Evolutionary conservation across 1,140 invertebrate species (phyloP), one percentile per base, ranked within the genome.

Genomic region (Eulimnadia texana): DNA sequence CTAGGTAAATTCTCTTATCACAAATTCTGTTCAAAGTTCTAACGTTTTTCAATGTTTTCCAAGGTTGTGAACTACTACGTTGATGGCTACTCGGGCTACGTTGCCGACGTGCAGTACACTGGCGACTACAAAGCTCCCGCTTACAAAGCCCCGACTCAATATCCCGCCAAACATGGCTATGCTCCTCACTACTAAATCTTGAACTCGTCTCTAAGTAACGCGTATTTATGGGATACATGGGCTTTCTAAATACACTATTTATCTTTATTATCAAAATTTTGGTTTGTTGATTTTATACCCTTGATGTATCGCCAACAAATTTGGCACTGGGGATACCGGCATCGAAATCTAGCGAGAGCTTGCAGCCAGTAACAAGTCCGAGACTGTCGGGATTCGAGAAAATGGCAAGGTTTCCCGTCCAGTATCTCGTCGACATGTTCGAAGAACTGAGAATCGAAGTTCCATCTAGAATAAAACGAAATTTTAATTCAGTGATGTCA

Each of bases 61-160:
- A 57, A 67, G 64, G 63, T 60, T 49, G 67, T 67, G 27, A 66
- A 61, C 51, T 67, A 67, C 50, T 50, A 64, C 23, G 57, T 64
- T 10, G 63, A 61, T 20, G 63, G 52, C 10, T 53, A 64, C 20
- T 52, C 49, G 33, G 60, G 60, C n/a, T 63, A 28, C 33, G 62
- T 63, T 25, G 62, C 62, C 25, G 58, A 63, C 54, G 49, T 63
- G 3, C 51, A 61, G 27, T 61, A 61, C 23, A 19, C 33, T 20
- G 50, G 50, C 29, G 58, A 60, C 10, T 24, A 28, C 24, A 27
- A 61, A 20, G 33, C 33, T 27, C 55, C 49, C 2, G 16, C 28
- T 49, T 47, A 62, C 42, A 49, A 61, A 29, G 20, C 33, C 47
- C 22, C 20, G 20, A 42, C 51, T 19, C 19, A 52, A 28, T 29